A percentile compares a stretch with the other conserved stretches of the same genome.
Conservation (phyloP, 2,113 vertebrate species). For the Baryphthengus martii region DNA sequence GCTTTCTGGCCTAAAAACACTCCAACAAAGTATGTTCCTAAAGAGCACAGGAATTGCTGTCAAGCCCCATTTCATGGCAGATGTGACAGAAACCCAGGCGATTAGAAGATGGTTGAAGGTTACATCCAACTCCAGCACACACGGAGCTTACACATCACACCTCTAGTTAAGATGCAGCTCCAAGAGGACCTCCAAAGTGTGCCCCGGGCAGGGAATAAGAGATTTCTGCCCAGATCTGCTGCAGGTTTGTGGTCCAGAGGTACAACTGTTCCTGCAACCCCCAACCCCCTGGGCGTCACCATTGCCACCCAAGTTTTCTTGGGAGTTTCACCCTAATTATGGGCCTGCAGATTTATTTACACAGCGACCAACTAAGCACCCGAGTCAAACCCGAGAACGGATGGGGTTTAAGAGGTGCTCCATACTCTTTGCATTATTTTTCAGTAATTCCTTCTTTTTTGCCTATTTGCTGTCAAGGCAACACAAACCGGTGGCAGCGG, state of each 20-base stretch:
- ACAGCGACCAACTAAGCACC: rapidly evolving
- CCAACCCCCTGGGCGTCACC: neutral
- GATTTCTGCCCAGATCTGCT: neutral
- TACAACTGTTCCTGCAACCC: neutral
- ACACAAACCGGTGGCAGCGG: neutral
- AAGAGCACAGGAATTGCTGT: neutral
- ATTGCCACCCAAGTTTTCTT: rapidly evolving
- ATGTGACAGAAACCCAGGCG: neutral
- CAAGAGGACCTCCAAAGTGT: neutral
- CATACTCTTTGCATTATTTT: neutral
- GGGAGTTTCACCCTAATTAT: rapidly evolving
- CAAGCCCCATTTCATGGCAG: neutral
- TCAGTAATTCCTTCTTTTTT: neutral
- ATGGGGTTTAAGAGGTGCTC: neutral
- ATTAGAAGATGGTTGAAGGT: neutral
- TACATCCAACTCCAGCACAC: neutral
- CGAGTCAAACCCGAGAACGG: neutral
- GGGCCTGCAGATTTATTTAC: neutral
- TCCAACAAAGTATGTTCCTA: neutral
- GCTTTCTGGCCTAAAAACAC: neutral
- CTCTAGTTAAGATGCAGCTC: neutral
- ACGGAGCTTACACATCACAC: rapidly evolving
- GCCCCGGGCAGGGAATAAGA: neutral
- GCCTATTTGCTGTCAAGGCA: conserved; percentile 2
- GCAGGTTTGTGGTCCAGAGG: neutral